A percentile compares a stretch with the other conserved stretches of the same genome.
Conservation (phyloP, 2,888 invertebrate genomes). For the Apotomis betuletana region DNA sequence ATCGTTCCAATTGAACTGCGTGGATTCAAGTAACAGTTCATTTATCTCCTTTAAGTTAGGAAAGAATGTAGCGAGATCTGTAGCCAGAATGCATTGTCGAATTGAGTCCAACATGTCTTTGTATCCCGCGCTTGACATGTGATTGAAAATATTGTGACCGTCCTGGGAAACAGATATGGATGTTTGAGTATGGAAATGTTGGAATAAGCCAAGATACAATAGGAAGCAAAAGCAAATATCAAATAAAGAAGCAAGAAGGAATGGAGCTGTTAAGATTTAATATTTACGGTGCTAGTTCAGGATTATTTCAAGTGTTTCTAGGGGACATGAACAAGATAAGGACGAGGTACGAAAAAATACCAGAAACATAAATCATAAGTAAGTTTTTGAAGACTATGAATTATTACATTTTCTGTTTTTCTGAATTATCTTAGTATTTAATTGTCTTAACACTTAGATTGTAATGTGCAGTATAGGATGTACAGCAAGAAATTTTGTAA, state of each 20-base stretch:
- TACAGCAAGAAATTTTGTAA: neutral
- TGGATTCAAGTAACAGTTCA: constrained; percentile 79
- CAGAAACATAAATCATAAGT: too few relatives aligned
- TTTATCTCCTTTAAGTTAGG: constrained; percentile 85
- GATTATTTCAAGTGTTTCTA: too few relatives aligned
- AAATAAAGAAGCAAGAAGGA: too few relatives aligned
- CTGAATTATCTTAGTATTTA: too few relatives aligned
- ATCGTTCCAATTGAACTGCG: constrained; percentile 86
- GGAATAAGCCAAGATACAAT: neutral
- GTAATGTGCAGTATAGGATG: too few relatives aligned
- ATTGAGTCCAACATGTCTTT: constrained; percentile 90
- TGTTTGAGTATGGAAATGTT: neutral
- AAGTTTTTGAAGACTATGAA: too few relatives aligned
- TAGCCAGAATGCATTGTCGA: constrained; percentile 92
- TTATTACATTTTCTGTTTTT: too few relatives aligned
- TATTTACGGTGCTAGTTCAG: too few relatives aligned
- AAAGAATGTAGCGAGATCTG: constrained; percentile 92
- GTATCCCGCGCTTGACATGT: constrained; percentile 88
- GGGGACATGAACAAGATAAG: too few relatives aligned
- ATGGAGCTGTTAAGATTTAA: too few relatives aligned
- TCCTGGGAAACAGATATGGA: constrained; percentile 82
- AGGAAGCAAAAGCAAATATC: neutral
- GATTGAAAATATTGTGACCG: constrained; percentile 92
- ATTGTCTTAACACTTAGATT: too few relatives aligned
- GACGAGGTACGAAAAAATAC: too few relatives aligned